These are phyloP conservation scores for Noctua comes DNA, from an alignment of 2,888 invertebrate species.

Conservation along the genomic window DNA sequence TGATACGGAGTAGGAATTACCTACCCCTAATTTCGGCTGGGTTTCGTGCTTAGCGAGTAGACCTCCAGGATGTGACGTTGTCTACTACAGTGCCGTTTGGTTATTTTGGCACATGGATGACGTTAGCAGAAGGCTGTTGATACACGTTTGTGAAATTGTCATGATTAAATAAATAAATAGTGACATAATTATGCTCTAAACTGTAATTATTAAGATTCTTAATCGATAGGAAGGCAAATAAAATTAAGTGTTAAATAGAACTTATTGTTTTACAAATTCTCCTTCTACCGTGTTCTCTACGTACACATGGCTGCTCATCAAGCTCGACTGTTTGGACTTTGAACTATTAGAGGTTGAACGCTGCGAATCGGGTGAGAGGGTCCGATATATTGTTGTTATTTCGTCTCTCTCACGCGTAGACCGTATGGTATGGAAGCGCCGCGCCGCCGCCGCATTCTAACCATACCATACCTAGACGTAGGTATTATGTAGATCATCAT, in stretches of 20 bases:
- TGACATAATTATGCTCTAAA: not conserved
- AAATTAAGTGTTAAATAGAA: not conserved
- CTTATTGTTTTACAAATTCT: not conserved
- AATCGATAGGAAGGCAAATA: not conserved
- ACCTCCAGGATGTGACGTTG: not conserved
- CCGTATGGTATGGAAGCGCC: too few species aligned
- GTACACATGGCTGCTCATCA: too few species aligned
- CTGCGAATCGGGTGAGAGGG: too few species aligned
- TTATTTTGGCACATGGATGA: not conserved
- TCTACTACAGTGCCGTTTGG: not conserved
- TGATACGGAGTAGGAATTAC: not conserved
- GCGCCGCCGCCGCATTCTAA: too few species aligned
- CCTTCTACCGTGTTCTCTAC: not conserved
- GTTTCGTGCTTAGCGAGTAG: not conserved
- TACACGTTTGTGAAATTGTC: not conserved
- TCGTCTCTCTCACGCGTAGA: too few species aligned
- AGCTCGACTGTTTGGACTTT: too few species aligned
- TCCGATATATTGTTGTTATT: too few species aligned
- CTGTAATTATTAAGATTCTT: not conserved
- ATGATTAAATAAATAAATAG: not conserved
- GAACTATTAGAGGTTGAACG: too few species aligned
- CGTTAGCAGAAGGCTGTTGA: not conserved
- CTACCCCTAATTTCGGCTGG: not conserved
- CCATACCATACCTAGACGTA: too few species aligned
- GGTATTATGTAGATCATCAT: too few species aligned